Base-by-base conservation (phyloP, 2,888 invertebrate genomes). In the Gortyna flavago region DNA sequence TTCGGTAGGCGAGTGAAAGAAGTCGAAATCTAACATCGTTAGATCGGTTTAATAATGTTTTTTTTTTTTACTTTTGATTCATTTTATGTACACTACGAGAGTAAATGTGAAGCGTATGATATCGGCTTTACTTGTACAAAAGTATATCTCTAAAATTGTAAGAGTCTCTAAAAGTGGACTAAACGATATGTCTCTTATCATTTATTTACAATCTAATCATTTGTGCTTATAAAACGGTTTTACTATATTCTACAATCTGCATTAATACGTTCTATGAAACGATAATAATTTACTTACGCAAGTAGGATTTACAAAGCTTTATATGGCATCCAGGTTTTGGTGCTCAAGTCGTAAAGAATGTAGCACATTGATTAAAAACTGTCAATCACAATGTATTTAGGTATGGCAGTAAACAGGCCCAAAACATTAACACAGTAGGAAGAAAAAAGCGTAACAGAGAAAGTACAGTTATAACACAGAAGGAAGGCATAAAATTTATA, bases 341-440 rank as follows among this genome's bases (percentile, higher is more conserved):
- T 62, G 8, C 1, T 51, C 4, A 21, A n/a, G 0, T 32, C 29
- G 29, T 48, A 21, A 25, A 3, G 25, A 25, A 64, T 4, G 29
- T 21, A 8, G 1, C 16, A 57, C 29, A 57, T 48, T 21, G 21
- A 51, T 67, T 51, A 9, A 32, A 57, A 38, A 54, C 0, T 44
- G 8, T 35, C 13, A n/a, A 54, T 41, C 0, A 29, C 21, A 25
- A 0, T 32, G 0, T 7, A 51, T 57, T n/a, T 29, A 25, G n/a
- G 5, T 57, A 32, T 29, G 54, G 35, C 35, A 65, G 21, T 64
- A 2, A 59, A 59, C n/a, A 80, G 76, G 72, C 84, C 83, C 73
- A 72, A 32, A 80, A 80, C 71, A 84, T 83, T 65, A 44, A 35
- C 35, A 61, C 35, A 62, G 7, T n/a, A 29, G 51, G 51, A 72